phyloP scores from a whole-genome alignment of 2,113 vertebrate species.

The Lycocorax pyrrhopterus region DNA sequence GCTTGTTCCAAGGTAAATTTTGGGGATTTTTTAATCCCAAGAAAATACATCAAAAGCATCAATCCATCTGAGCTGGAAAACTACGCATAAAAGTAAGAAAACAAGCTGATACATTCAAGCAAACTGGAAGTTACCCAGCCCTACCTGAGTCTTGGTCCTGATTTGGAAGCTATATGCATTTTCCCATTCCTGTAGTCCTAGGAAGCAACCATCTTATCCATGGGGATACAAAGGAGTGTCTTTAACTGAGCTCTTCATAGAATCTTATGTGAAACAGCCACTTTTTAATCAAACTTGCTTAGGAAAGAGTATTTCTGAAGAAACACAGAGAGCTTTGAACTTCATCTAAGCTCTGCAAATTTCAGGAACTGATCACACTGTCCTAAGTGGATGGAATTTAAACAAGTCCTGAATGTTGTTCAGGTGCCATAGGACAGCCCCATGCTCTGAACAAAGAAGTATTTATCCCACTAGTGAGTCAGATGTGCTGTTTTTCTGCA shows the following conservation, averaged over 20 bases:
- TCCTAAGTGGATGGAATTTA: not conserved
- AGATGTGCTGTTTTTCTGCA: not conserved
- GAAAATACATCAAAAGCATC: not conserved
- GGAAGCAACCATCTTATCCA: not conserved
- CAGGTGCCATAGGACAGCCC: not conserved
- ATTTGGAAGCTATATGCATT: not conserved
- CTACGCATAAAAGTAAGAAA: not conserved
- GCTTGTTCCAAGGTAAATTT: not conserved
- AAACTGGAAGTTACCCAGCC: not conserved
- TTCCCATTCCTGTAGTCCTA: not conserved
- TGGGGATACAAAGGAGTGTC: not conserved
- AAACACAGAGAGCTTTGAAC: not conserved
- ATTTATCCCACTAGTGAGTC: not conserved
- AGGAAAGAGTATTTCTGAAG: not conserved
- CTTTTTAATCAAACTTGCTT: not conserved
- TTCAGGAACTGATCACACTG: not conserved
- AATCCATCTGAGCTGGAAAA: not conserved
- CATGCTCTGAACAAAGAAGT: not conserved
- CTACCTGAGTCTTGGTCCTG: not conserved
- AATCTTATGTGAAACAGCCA: not conserved
- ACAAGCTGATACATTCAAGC: not conserved
- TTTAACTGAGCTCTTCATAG: not conserved
- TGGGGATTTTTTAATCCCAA: not conserved
- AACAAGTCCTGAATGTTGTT: not conserved
- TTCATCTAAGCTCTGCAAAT: not conserved